phyloP scores from a whole-genome alignment of 1,140 invertebrate genomes.

The Drosophila guanche region DNA sequence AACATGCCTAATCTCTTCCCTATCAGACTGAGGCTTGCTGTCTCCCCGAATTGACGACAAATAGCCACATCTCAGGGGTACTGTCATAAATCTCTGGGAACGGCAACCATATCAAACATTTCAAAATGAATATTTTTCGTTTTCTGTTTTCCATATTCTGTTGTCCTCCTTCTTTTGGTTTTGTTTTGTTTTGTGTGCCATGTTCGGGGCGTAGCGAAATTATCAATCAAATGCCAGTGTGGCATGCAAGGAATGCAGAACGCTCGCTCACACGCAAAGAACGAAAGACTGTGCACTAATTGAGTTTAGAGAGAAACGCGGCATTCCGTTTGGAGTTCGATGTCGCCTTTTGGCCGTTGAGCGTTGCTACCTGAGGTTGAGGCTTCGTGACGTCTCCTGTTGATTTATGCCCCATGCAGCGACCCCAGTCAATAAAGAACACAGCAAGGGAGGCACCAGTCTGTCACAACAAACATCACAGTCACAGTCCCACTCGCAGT shows the following conservation, averaged over 20 bases:
- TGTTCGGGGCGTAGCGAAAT: slow-evolving; percentile 77
- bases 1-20: slow-evolving; percentile 25
- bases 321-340: slow-evolving; percentile 53
- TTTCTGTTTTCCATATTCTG: slow-evolving; percentile 42
- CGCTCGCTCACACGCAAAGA: slow-evolving; percentile 44
- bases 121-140: slow-evolving; percentile 48
- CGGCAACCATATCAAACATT: slow-evolving; percentile 37
- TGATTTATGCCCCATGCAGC: slow-evolving; percentile 70
- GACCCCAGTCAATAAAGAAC: slow-evolving; percentile 49
- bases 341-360: slow-evolving; percentile 45
- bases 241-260: slow-evolving; percentile 73
- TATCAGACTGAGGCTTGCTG: slow-evolving; percentile 41
- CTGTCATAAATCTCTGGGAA: slow-evolving; percentile 66
- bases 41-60: slow-evolving; percentile 50
- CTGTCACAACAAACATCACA: slow-evolving; percentile 70
- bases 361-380: slow-evolving; percentile 58
- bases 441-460: slow-evolving; percentile 21
- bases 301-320: slow-evolving; percentile 57
- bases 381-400: slow-evolving; percentile 54
- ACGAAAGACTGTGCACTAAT: slow-evolving; percentile 60
- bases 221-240: slow-evolving; percentile 79
- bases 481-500: slow-evolving; percentile 39
- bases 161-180: slow-evolving; percentile 19
- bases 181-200: slow-evolving; percentile 36
- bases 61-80: slow-evolving; percentile 28